Evolutionary conservation across 2,797 vertebrate genomes (phyloP), one percentile per base, ranked within the genome.

Genomic region (Cottoperca gobio): DNA sequence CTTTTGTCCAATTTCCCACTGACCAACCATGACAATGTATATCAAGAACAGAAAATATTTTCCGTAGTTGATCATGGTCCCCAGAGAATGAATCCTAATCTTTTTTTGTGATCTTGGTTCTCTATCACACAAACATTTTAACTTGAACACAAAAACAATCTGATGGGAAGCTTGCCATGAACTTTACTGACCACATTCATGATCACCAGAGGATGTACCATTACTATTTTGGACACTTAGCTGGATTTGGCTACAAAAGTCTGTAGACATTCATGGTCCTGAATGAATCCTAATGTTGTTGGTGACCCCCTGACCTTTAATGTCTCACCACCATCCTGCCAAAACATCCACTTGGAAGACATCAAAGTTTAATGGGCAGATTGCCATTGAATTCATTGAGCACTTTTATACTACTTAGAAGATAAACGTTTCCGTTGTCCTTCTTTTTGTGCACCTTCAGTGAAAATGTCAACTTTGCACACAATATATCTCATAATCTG

Each of bases 401-500:
- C 31, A 42, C 19, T 67, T 53, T 53, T 54, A 28, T 6, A 42
- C 19, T 50, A 11, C 2, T 23, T 43, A 43, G 23, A 53, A 1
- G 31, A 66, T 39, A 46, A 61, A 64, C 35, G n/a, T 5, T 59
- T 39, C 11, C 6, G 28, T 62, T 24, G 43, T 33, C 54, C 13
- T 54, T 50, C 31, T 40, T 40, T 73, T 40, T 61, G 26, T 53
- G 13, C 31, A 58, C n/a, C 16, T 67, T 50, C 10, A 49, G 8
- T 62, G 8, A 61, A 77, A 73, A 76, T 40, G 12, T 31, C 8
- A 45, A 55, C 48, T 54, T 76, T 64, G 21, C 16, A 42, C 9
- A 45, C 16, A 49, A 3, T 40, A 8, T 21, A 31, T 60, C 28
- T 64, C 19, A 49, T 40, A 33, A 39, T 59, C 28, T 54, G 17